These are phyloP conservation scores for Acrossocheilus fasciatus DNA, from an alignment of 2,797 vertebrate genomes.

Conservation along the genomic window DNA sequence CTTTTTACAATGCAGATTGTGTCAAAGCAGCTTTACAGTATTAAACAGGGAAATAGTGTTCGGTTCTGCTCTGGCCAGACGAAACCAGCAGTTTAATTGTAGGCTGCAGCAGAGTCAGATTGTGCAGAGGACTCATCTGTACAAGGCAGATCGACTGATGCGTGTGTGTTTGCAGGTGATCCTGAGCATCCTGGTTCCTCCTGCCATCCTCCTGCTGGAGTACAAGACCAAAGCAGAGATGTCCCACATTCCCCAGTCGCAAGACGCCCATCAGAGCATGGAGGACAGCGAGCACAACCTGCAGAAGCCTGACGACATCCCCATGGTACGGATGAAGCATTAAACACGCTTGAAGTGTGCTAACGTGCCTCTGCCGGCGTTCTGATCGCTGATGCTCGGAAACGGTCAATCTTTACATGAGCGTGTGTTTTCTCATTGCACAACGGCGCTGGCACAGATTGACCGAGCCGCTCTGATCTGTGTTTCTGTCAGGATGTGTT, in stretches of 20 bases:
- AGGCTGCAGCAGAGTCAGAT: too few species aligned
- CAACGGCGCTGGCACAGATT: background rate
- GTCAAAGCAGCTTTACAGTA: too few species aligned
- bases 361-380: background rate
- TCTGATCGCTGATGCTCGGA: background rate
- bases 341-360: background rate
- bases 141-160: too few species aligned
- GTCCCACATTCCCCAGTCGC: slow-evolving; percentile 98
- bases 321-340: slow-evolving; percentile 81
- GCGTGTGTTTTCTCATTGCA: background rate
- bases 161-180: slow-evolving; percentile 85
- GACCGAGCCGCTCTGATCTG: background rate
- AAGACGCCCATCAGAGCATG: slow-evolving; percentile 98
- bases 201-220: slow-evolving; percentile 95
- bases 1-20: too few species aligned
- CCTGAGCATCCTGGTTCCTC: slow-evolving; percentile 94
- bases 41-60: too few species aligned
- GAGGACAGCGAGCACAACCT: slow-evolving; percentile 98
- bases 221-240: slow-evolving; percentile 99
- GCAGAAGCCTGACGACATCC: slow-evolving; percentile 91
- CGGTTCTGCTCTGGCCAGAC: too few species aligned
- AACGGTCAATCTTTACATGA: background rate
- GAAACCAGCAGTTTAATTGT: too few species aligned
- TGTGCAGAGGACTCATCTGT: too few species aligned
- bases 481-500: slow-evolving; percentile 89